Percentiles rank a stretch among this genome's conserved stretches.
These are phyloP conservation scores for Thereuonema tuberculata DNA, from an alignment of 1,140 invertebrate genomes.

Conservation along the genomic window DNA sequence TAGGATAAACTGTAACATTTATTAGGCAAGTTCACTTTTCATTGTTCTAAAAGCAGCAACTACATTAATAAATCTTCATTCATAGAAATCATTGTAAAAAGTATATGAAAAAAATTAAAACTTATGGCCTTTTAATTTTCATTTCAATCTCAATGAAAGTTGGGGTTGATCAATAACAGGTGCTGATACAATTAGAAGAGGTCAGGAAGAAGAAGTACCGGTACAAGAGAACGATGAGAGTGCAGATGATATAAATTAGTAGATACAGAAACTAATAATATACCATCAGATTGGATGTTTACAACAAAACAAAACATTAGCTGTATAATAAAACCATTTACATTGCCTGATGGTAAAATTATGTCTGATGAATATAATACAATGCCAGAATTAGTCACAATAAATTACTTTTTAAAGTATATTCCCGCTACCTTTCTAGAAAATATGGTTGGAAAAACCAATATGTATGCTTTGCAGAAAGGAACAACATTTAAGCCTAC, in stretches of 20 bases:
- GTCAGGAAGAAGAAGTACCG: background rate
- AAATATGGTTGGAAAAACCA: background rate
- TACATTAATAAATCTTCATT: too few relatives aligned
- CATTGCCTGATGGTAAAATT: background rate
- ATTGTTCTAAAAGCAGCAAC: too few relatives aligned
- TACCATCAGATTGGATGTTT: background rate
- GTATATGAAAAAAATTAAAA: too few relatives aligned
- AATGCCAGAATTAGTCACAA: too few relatives aligned
- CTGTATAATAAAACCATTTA: background rate
- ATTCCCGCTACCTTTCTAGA: background rate
- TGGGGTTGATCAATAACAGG: background rate
- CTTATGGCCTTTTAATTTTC: too few relatives aligned
- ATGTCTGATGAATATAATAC: too few relatives aligned
- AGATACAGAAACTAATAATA: background rate
- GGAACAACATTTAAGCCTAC: background rate
- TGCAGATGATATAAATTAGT: background rate
- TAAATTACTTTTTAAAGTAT: slow-evolving; percentile 6
- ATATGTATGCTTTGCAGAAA: slow-evolving; percentile 1
- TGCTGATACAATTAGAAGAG: background rate
- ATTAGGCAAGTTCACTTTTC: too few relatives aligned
- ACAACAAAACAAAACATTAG: background rate
- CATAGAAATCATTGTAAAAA: too few relatives aligned
- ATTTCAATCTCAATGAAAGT: too few relatives aligned
- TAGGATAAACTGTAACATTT: too few relatives aligned
- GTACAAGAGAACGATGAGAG: background rate